Percentiles rank a stretch among this genome's conserved stretches.
Conservation (phyloP, 2,113 vertebrate species). For the Xiphophorus couchianus region DNA sequence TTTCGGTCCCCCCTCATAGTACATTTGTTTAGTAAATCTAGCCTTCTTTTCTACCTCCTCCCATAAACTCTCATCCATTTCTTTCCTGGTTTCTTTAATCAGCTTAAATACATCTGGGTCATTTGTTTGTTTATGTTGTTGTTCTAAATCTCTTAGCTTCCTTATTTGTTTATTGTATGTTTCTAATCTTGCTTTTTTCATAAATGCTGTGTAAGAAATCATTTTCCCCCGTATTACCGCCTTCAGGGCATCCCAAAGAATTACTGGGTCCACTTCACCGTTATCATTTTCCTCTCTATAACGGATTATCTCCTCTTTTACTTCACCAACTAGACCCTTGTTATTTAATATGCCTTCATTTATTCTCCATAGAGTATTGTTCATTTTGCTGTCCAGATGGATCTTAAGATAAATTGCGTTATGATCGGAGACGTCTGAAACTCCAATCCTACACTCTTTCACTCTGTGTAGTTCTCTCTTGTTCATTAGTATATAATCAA, state of each 20-base stretch:
- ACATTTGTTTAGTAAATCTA: not conserved
- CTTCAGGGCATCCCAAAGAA: no score
- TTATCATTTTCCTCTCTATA: not conserved
- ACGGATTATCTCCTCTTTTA: no score
- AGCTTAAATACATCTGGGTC: not conserved
- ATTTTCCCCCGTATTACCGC: not conserved
- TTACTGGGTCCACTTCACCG: no score
- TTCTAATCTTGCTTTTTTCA: not conserved
- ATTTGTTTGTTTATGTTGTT: not conserved
- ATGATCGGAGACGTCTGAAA: not conserved
- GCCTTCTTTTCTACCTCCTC: not conserved
- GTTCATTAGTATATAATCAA: not conserved
- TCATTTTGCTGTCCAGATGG: not conserved
- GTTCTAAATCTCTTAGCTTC: not conserved
- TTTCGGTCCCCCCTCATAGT: not conserved
- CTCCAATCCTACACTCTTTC: not conserved
- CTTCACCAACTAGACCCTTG: no score
- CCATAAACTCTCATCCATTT: not conserved
- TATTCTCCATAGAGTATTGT: not conserved
- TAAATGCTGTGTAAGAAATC: not conserved
- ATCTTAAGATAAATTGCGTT: not conserved
- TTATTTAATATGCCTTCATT: no score
- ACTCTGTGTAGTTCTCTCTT: no score
- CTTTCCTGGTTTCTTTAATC: not conserved
- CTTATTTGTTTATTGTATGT: not conserved